Evolutionary conservation across 1,140 invertebrate genomes (phyloP), one percentile per base, ranked within the genome.

Genomic region (Metaphire vulgaris): DNA sequence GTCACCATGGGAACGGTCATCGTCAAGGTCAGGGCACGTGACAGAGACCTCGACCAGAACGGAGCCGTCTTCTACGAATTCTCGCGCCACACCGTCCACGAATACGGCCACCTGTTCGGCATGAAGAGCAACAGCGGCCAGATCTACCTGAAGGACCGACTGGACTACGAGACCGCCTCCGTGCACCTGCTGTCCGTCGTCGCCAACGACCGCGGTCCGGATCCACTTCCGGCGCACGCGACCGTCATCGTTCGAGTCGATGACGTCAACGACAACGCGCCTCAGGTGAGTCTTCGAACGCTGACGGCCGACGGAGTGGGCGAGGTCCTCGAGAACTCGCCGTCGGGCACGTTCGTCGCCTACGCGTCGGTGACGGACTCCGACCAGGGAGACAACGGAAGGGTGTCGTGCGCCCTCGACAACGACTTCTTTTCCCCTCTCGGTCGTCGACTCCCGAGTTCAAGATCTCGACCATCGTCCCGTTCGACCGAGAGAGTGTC

Each of bases 1-100:
- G 2, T 69, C 29, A 12, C 26, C 6, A 88, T 91, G 6, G 94
- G 93, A 21, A 93, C 92, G 0, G 92, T 90, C 81, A 91, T 97
- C 70, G 84, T 93, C 78, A 92, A 91, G 75, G 90, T 97, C 74
- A 89, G 87, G 33, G 93, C 92, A 21, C 76, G 79, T 33, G 84
- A 86, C 76, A 34, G 68, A 31, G 85, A 86, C 84, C 68, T 69
- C 0, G 83, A 83, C 1, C 41, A 78, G 0, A 86, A 86, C 70
- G 80, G 80, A 26, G 77, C 82, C 66, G 80, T 86, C n/a, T 76
- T 72, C 15, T 98, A 95, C 88, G 91, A 16, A 93, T 97, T 78
- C 89, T 91, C n/a, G 88, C 90, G n/a, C 2, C 69, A 72, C 32
- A 76, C 74, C 6, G 16, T 67, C 29, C 32, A 68, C 15, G 66